Evolutionary conservation across 2,888 invertebrate genomes (phyloP), one percentile per base, ranked within the genome.

Genomic region (Rambutsinella grinnellia): DNA sequence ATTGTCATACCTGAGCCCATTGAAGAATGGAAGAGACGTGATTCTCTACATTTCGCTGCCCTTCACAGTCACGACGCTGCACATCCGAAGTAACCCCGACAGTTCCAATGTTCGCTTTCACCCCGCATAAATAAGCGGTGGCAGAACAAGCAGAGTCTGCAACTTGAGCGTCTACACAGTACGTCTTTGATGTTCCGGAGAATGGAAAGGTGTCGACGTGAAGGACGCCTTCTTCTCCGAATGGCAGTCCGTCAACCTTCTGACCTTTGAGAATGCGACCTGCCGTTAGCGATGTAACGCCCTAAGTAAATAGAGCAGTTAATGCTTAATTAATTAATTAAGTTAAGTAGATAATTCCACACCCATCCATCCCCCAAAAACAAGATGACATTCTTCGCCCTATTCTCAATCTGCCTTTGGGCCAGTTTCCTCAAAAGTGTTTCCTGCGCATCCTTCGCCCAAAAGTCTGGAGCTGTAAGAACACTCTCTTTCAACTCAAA

Each of bases 121-220:
- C 91, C 0, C 95, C 95, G 19, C 90, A 89, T 47, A 94, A 87
- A 85, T 93, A 94, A 0, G 94, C 94, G 0, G 94, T 95, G 0
- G 93, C 92, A 1, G 70, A 67, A 24, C 81, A 82, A 0, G 83
- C 82, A 56, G 93, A 19, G 49, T 66, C 66, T 10, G 66, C 85
- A 17, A 65, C 68, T 68, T 75, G 75, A 0, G 27, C 26, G 19
- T 75, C 68, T 3, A 36, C n/a, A 24, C 75, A 75, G 19, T 61
- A 75, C n/a, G 75, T 75, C 74, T 72, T 79, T 3, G 79, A 79
- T 3, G 68, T 51, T n/a, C 75, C 81, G 13, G 67, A 47, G 28
- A 61, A 17, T 5, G 82, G 79, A 19, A 80, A 80, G 0, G 54
- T 68, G 13, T 82, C 80, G 10, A 80, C 57, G 36, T 79, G 72